Conservation (phyloP, 2,113 vertebrate species). For the Mesoclemmys tuberculata region DNA sequence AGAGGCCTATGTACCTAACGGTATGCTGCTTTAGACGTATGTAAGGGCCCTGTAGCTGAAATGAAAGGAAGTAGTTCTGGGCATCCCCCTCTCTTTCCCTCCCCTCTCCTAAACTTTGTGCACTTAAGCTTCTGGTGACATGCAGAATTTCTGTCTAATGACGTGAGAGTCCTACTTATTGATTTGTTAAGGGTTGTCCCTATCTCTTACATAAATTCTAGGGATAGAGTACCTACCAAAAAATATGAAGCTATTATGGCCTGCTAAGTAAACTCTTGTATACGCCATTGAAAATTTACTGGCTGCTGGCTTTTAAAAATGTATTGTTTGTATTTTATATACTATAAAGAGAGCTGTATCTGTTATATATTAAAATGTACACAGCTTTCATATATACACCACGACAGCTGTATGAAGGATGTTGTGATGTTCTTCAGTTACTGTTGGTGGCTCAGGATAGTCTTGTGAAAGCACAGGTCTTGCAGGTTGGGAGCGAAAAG, state of each 20-base stretch:
- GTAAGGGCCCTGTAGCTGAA: neutral
- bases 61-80: accelerated
- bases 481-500: accelerated
- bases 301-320: neutral
- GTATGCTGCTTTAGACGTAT: neutral
- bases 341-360: neutral
- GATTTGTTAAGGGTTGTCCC: neutral
- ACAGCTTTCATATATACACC: neutral
- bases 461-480: neutral
- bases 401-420: accelerated
- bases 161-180: neutral
- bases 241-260: neutral
- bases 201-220: neutral
- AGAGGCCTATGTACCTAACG: neutral
- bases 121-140: neutral
- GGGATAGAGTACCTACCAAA: neutral
- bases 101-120: neutral
- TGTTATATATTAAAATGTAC: neutral
- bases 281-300: neutral
- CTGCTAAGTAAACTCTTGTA: neutral
- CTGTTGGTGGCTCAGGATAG: neutral
- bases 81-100: neutral
- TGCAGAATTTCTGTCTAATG: neutral
- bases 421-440: neutral
- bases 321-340: neutral